Evolutionary conservation across 2,797 vertebrate species (phyloP).

Genomic region (Myripristis jacobus): DNA sequence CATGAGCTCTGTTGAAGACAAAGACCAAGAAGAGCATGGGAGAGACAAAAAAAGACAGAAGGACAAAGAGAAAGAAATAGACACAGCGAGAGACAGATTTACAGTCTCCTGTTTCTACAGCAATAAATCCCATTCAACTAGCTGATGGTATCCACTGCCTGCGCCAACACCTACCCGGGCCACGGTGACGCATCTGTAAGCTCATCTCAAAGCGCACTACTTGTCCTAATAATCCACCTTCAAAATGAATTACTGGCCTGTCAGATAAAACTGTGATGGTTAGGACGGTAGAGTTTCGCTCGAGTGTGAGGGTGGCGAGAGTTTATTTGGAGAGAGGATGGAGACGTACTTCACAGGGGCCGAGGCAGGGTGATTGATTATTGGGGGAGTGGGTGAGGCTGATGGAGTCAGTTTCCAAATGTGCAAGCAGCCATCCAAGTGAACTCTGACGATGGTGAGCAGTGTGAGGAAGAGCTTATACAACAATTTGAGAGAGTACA

Average conservation of each 20-base stretch:
- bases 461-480: slow-evolving; percentile 33
- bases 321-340: slow-evolving; percentile 67
- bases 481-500: slow-evolving; percentile 26
- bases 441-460: slow-evolving; percentile 48
- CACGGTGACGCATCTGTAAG: slow-evolving; percentile 41
- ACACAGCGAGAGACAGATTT: not conserved
- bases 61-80: not conserved
- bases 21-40: not conserved
- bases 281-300: slow-evolving; percentile 53
- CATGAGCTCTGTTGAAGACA: not conserved
- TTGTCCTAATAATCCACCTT: slow-evolving; percentile 52
- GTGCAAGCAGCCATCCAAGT: slow-evolving; percentile 54
- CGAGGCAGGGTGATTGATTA: slow-evolving; percentile 65
- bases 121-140: slow-evolving; percentile 52
- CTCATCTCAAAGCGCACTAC: slow-evolving; percentile 46
- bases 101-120: slow-evolving; percentile 37
- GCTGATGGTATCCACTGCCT: slow-evolving; percentile 23
- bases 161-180: slow-evolving; percentile 25
- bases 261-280: slow-evolving; percentile 66
- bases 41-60: not conserved
- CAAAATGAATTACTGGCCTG: slow-evolving; percentile 51
- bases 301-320: slow-evolving; percentile 58
- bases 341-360: slow-evolving; percentile 45
- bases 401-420: slow-evolving; percentile 59
- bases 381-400: slow-evolving; percentile 45